Base-by-base conservation (phyloP, 2,113 vertebrate genomes). In the Smithornis capensis region DNA sequence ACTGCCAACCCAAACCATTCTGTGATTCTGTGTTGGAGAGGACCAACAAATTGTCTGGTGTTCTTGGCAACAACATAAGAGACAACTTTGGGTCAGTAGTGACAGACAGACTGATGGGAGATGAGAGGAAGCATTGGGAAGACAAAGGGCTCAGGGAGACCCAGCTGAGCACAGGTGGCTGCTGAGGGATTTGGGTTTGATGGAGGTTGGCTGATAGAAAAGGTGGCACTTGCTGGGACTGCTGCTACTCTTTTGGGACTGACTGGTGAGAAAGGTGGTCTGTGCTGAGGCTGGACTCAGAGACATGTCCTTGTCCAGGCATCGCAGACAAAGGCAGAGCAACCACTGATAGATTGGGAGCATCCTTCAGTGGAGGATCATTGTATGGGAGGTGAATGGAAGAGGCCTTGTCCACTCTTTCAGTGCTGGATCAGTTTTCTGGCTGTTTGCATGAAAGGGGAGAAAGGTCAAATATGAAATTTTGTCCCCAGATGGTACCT, bases 401-500 rank as follows among this genome's bases (percentile, higher is more conserved):
- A 57, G 55, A 87, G 24, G 22, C 52, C 19, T 75, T 0, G 0
- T 27, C 52, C 50, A 35, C 27, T n/a, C 9, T 60, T 77, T 44
- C 79, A 89, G 28, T 1, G 2, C 38, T 57, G 73, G 80, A 29
- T 83, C 84, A 35, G 33, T 73, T 88, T 93, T 55, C 65, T 75
- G 60, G 13, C 49, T 50, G 60, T 53, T 84, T 90, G 24, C 62
- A 62, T 76, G 49, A 71, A 63, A 89, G 56, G 73, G 90, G 84
- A 81, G 77, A 96, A 93, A 97, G 97, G 97, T 96, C 71, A 97
- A 94, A 92, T 82, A 87, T 82, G 83, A 77, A 89, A 40, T 77
- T 76, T 89, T 96, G 95, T 97, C 97, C 96, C 95, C 74, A 84
- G 97, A 97, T 89, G 97, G 95, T 95, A 89, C 93, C 98, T 97